Percentiles rank a stretch among this genome's conserved stretches.
Conservation (phyloP, 2,888 invertebrate genomes). For the Dryadula phaetusa region DNA sequence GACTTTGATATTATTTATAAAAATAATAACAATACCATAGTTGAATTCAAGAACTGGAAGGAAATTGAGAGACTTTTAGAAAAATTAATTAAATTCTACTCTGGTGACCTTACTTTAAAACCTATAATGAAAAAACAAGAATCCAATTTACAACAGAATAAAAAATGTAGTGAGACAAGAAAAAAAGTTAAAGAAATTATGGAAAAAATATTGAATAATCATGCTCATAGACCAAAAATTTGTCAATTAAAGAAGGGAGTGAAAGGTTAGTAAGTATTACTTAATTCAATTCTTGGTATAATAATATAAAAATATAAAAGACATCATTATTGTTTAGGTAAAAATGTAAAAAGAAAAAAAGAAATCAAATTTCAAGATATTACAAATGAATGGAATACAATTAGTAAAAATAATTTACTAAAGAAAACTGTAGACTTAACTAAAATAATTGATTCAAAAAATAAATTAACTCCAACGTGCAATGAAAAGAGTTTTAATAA, state of each 20-base stretch:
- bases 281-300: background rate
- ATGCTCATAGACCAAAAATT: conserved; percentile 57
- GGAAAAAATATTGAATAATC: conserved; percentile 67
- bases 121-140: conserved; percentile 46
- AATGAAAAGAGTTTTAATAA: conserved; percentile 20
- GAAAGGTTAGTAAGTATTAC: conserved; percentile 61
- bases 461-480: background rate
- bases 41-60: conserved; percentile 85
- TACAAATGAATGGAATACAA: conserved; percentile 19
- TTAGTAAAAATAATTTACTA: conserved; percentile 1
- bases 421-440: conserved; percentile 3
- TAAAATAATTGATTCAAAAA: conserved; percentile 10
- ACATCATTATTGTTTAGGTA: conserved; percentile 59
- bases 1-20: conserved; percentile 82
- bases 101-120: conserved; percentile 57
- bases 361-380: conserved; percentile 12
- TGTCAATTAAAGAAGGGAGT: conserved; percentile 70
- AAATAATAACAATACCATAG: conserved; percentile 66
- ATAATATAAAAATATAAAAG: background rate
- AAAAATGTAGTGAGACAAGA: conserved; percentile 51
- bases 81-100: conserved; percentile 65
- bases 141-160: conserved; percentile 42
- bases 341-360: conserved; percentile 59
- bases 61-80: conserved; percentile 62
- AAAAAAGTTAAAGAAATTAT: conserved; percentile 73